phyloP scores from a whole-genome alignment of 2,888 invertebrate species.

The Aspidapion aeneum region DNA sequence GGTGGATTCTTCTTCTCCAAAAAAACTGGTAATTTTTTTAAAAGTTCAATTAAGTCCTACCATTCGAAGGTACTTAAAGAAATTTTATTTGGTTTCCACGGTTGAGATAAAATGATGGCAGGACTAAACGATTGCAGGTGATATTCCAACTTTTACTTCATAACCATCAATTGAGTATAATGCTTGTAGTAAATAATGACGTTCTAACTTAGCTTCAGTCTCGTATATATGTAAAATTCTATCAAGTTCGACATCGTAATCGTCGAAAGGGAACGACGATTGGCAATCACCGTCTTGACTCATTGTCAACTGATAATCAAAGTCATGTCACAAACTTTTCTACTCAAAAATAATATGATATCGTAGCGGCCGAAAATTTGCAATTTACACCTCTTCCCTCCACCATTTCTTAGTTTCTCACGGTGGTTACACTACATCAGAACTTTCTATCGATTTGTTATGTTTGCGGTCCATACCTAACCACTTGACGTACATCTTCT shows the following conservation, averaged over 20 bases:
- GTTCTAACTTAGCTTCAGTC: not conserved
- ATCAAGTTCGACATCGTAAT: not conserved
- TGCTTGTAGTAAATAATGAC: not conserved
- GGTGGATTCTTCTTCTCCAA: too few species aligned
- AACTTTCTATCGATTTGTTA: constrained; percentile 34
- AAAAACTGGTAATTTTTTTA: too few species aligned
- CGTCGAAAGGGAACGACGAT: not conserved
- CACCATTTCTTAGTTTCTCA: too few species aligned
- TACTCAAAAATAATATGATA: not conserved
- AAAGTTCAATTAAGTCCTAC: not conserved
- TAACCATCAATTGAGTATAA: not conserved
- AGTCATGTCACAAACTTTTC: not conserved
- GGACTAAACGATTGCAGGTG: not conserved
- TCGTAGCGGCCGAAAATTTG: too few species aligned
- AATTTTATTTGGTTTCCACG: not conserved
- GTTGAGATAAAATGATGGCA: not conserved
- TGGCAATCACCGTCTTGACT: not conserved
- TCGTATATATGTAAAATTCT: not conserved
- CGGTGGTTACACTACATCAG: constrained; percentile 13
- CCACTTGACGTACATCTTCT: not conserved
- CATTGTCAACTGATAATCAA: not conserved
- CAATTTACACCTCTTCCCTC: too few species aligned
- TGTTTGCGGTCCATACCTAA: constrained; percentile 25
- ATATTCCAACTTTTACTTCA: not conserved
- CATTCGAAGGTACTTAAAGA: not conserved